Evolutionary conservation across 1,140 invertebrate species (phyloP), one percentile per base, ranked within the genome.

Genomic region (Neotoxoptera formosana): DNA sequence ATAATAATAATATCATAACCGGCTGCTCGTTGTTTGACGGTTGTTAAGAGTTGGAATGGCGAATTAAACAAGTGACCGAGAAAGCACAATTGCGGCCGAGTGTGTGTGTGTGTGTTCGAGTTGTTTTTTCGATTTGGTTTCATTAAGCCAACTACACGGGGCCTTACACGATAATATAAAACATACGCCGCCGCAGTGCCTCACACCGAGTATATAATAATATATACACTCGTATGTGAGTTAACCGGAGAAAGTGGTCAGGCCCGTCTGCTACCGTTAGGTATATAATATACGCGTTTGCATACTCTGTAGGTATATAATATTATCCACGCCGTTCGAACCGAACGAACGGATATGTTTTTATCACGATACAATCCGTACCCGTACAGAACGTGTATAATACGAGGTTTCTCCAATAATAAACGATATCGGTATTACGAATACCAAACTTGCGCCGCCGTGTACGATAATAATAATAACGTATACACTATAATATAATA

Each of bases 241-340:
- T 83, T 41, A 51, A 56, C 45, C 45, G 91, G 91, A 56, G 91
- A 93, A 93, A 93, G 91, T 93, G 91, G 91, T 45, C n/a, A 7
- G 48, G 48, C 23, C 23, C 60, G n/a, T 9, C 67, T 30, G 81
- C 91, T 93, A 93, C 91, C 91, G 91, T 92, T 92, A 90, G 23
- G 14, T 51, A 51, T 51, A 51, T n/a, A n/a, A n/a, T n/a, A 51
- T 51, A 51, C 17, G 17, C 48, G 48, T 51, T 51, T 51, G 17
- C 48, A 51, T 51, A 51, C 17, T 48, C 17, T 48, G 47, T 47
- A 47, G 47, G 47, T 47, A 47, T 7, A 11, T 41, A 2, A 41
- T 41, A 41, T 14, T 51, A 51, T 11, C 17, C 17, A 88, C 86
- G 47, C 47, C 1, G n/a, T 91, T 76, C 30, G 17, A 45, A 81